These are phyloP conservation scores for Muschampia plurimacula DNA, from an alignment of 2,888 invertebrate genomes.

Conservation along the genomic window DNA sequence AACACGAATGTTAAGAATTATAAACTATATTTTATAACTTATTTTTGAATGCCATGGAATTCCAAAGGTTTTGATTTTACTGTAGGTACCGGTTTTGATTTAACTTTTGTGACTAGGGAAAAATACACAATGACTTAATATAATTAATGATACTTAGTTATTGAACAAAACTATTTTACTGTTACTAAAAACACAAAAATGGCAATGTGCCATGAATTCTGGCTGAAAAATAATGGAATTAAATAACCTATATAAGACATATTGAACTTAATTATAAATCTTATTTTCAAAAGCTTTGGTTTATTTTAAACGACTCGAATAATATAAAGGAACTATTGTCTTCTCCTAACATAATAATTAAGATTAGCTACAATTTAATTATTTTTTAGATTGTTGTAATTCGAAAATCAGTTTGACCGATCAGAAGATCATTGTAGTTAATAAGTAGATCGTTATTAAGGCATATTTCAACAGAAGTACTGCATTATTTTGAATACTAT, in stretches of 20 bases:
- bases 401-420: too few relatives aligned
- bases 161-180: slow-evolving; percentile 6
- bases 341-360: background rate
- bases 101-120: slow-evolving; percentile 45
- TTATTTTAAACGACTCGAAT: slow-evolving; percentile 26
- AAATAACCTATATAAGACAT: slow-evolving; percentile 31
- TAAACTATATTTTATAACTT: background rate
- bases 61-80: background rate
- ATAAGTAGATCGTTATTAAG: too few relatives aligned
- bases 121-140: slow-evolving; percentile 34
- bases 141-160: slow-evolving; percentile 1
- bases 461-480: background rate
- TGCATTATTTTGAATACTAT: background rate
- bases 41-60: background rate
- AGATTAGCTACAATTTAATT: background rate
- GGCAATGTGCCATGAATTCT: background rate
- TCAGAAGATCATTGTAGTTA: too few relatives aligned
- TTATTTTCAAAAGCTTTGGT: slow-evolving; percentile 34
- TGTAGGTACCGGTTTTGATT: background rate
- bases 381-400: too few relatives aligned
- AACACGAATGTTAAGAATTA: background rate
- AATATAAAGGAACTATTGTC: slow-evolving; percentile 13
- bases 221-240: slow-evolving; percentile 17
- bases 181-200: background rate
- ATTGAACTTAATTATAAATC: slow-evolving; percentile 26